phyloP scores from a whole-genome alignment of 1,140 invertebrate genomes.

The Drosophila burlai region DNA sequence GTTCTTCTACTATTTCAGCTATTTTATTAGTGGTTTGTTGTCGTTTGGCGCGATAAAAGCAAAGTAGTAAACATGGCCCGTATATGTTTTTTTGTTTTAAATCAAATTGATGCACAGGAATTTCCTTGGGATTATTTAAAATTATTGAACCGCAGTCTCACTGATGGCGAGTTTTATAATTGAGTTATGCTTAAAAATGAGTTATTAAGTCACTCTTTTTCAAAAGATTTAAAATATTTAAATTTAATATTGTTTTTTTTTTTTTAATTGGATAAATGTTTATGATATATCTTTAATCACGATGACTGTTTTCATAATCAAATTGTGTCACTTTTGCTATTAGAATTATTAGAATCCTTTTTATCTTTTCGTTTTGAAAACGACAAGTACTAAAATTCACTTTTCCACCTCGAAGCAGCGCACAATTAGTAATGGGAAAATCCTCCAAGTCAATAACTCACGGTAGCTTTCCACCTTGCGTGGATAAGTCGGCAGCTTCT shows the following conservation, averaged over 20 bases:
- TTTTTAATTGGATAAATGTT: no score
- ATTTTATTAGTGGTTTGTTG: conserved; percentile 33
- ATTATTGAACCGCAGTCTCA: not conserved
- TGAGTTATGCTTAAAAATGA: no score
- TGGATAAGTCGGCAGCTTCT: conserved; percentile 27
- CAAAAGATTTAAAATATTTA: not conserved
- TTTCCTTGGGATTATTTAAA: not conserved
- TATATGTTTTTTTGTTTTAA: not conserved
- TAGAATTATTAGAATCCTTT: not conserved
- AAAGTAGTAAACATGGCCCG: conserved; percentile 3
- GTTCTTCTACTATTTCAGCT: conserved; percentile 18
- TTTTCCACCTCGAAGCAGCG: conserved; percentile 8
- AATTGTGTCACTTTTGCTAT: not conserved
- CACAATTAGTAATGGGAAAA: conserved; percentile 23
- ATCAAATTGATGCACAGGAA: not conserved
- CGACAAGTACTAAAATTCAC: not conserved
- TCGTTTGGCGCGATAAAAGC: conserved; percentile 24
- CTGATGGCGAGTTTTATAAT: no score
- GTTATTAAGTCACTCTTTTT: not conserved
- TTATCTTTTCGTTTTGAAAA: not conserved
- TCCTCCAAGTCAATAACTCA: conserved; percentile 10
- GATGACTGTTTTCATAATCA: not conserved
- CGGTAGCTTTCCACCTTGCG: conserved; percentile 21
- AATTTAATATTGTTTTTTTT: not conserved
- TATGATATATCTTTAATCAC: not conserved